Evolutionary conservation across 2,113 vertebrate genomes (phyloP).

Genomic region (Macquaria australasica): DNA sequence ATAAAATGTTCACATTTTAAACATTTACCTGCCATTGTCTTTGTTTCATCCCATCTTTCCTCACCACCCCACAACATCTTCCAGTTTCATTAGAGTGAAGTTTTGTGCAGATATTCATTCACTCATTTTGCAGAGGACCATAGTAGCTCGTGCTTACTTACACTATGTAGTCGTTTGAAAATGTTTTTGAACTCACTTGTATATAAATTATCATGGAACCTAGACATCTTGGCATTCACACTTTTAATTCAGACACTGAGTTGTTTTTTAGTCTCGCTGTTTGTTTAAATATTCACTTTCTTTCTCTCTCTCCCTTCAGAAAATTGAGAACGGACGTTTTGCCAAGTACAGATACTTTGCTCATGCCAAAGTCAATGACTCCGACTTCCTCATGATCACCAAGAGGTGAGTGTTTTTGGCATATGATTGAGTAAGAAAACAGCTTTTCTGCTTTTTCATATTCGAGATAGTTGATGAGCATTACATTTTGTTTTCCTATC

Average conservation of each 20-base stretch:
- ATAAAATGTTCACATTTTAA: constrained; percentile 76
- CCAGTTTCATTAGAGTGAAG: background rate
- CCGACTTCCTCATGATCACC: constrained; percentile 97
- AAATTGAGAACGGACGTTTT: constrained; percentile 98
- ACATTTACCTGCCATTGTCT: constrained; percentile 40
- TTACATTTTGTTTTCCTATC: background rate
- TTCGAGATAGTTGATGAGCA: background rate
- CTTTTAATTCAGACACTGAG: background rate
- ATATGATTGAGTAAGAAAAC: background rate
- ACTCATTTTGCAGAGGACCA: background rate
- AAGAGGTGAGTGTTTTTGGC: constrained; percentile 87
- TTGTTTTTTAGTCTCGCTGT: background rate
- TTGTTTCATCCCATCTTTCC: constrained; percentile 49
- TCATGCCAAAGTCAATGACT: constrained; percentile 96
- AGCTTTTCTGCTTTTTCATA: background rate
- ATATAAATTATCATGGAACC: background rate
- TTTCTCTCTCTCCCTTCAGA: constrained; percentile 81
- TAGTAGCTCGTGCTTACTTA: background rate
- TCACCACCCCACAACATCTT: constrained; percentile 4
- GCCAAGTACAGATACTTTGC: constrained; percentile 96
- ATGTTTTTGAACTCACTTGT: background rate
- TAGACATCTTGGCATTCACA: background rate
- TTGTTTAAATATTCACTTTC: background rate
- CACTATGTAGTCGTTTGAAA: background rate
- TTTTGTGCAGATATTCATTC: constrained; percentile 2